These are phyloP conservation scores for Tangachromis dhanisi DNA, from an alignment of 2,113 vertebrate genomes.

Conservation along the genomic window DNA sequence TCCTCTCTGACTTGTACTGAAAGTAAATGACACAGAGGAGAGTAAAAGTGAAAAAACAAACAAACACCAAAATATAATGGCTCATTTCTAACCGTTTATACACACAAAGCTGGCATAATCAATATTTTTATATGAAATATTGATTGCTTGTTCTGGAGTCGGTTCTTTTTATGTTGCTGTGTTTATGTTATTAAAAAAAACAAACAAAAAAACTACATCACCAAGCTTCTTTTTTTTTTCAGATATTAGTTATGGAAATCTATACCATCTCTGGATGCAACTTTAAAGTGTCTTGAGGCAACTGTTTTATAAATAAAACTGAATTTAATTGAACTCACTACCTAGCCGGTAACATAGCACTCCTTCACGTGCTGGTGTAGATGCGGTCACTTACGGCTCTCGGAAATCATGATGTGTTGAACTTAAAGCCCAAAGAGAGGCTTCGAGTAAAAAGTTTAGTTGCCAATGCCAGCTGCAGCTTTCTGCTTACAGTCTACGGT, in stretches of 20 bases:
- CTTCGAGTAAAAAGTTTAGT: background rate
- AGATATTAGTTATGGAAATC: background rate
- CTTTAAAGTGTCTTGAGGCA: background rate
- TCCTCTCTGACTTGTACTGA: constrained; percentile 78
- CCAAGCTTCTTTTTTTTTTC: accelerated
- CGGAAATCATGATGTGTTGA: background rate
- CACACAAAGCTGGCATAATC: background rate
- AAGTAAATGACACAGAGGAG: background rate
- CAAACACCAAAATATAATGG: background rate
- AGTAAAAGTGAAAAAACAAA: background rate
- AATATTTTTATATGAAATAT: background rate
- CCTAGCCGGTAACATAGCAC: background rate
- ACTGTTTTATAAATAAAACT: background rate
- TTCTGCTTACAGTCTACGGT: background rate
- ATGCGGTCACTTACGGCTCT: background rate
- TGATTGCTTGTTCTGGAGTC: background rate
- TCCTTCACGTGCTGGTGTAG: background rate
- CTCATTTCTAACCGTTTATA: background rate
- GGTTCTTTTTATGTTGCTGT: background rate
- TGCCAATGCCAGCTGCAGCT: background rate
- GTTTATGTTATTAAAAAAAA: background rate
- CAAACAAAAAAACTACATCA: accelerated
- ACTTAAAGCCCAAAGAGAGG: background rate
- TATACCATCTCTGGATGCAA: background rate
- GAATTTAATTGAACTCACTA: background rate